A percentile compares a stretch with the other conserved stretches of the same genome.
Conservation (phyloP, 2,113 vertebrate species). For the Scomber scombrus region DNA sequence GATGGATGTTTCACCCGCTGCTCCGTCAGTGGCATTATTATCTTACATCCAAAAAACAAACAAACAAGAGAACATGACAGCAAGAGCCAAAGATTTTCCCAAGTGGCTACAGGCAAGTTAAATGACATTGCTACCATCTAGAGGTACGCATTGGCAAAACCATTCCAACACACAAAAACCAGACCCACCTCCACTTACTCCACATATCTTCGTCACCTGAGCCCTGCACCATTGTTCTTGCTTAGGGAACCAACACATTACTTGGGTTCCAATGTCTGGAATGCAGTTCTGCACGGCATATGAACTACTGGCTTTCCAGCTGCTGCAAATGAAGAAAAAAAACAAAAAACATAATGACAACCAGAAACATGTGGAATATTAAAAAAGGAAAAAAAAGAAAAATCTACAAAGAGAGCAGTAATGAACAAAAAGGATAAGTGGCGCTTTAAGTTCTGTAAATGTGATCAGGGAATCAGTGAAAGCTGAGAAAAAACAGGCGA, state of each 20-base stretch:
- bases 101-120: slow-evolving; percentile 18
- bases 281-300: slow-evolving; percentile 77
- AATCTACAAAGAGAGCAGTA: slow-evolving; percentile 49
- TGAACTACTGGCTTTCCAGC: slow-evolving; percentile 64
- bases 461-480: slow-evolving; percentile 38
- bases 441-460: slow-evolving; percentile 52
- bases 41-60: slow-evolving; percentile 25
- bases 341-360: slow-evolving; percentile 46
- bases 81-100: neutral
- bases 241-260: slow-evolving; percentile 77
- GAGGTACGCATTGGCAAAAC: slow-evolving; percentile 52
- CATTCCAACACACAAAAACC: neutral
- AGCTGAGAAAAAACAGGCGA: slow-evolving; percentile 47
- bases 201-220: slow-evolving; percentile 83
- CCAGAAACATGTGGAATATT: slow-evolving; percentile 58
- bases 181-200: slow-evolving; percentile 75
- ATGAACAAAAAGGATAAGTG: slow-evolving; percentile 51
- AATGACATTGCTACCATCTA: slow-evolving; percentile 74
- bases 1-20: slow-evolving; percentile 54
- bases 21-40: slow-evolving; percentile 5
- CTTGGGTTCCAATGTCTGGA: slow-evolving; percentile 80
- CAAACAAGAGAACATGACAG: neutral
- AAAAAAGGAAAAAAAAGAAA: slow-evolving; percentile 14
- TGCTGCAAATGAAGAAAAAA: slow-evolving; percentile 58
- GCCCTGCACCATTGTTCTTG: slow-evolving; percentile 80